phyloP scores from a whole-genome alignment of 2,113 vertebrate genomes.

The Microtus richardsoni region DNA sequence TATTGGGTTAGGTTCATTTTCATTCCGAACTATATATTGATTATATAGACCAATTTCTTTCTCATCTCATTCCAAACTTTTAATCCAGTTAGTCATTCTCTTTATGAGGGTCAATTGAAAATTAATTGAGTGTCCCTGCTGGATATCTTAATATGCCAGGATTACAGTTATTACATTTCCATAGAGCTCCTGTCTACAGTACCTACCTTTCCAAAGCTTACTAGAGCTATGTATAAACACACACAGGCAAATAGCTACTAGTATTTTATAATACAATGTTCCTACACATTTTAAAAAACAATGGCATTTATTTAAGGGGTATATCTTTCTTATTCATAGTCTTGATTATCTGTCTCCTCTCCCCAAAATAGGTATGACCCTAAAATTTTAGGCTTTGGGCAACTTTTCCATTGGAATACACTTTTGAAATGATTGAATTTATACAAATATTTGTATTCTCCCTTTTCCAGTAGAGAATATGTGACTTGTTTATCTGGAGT shows the following conservation, averaged over 20 bases:
- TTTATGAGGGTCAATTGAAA: slow-evolving; percentile 34
- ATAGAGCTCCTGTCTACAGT: neutral
- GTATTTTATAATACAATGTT: neutral
- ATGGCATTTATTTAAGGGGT: neutral
- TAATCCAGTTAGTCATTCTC: slow-evolving; percentile 5
- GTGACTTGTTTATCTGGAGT: neutral
- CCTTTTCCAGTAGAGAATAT: neutral
- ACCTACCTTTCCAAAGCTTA: slow-evolving; percentile 32
- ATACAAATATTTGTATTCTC: neutral
- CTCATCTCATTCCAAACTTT: neutral
- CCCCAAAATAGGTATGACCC: neutral
- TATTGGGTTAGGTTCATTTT: neutral
- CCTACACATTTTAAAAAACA: neutral
- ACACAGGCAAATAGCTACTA: neutral
- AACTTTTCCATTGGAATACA: neutral
- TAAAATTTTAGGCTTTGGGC: neutral
- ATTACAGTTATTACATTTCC: neutral
- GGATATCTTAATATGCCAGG: neutral
- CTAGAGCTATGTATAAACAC: neutral
- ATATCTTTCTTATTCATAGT: neutral
- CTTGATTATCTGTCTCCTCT: neutral
- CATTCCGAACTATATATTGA: neutral
- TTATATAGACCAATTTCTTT: neutral
- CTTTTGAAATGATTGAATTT: neutral
- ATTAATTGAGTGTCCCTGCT: neutral